These are phyloP conservation scores for Notodonta ziczac DNA, from an alignment of 2,888 invertebrate species.

Conservation along the genomic window DNA sequence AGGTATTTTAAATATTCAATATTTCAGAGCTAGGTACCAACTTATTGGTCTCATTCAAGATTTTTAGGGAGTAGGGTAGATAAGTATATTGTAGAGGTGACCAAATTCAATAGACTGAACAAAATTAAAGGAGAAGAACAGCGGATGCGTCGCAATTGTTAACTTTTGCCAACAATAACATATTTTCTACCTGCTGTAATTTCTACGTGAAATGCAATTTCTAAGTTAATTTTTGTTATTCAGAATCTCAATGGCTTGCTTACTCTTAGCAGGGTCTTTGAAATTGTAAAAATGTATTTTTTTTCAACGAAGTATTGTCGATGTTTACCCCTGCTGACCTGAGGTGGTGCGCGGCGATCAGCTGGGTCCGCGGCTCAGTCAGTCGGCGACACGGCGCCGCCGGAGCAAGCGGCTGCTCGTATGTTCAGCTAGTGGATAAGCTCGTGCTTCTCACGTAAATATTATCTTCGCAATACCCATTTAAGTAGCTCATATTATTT, in stretches of 20 bases:
- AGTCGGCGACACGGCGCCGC: constrained; percentile 59
- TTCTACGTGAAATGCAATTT: neutral
- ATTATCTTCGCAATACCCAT: neutral
- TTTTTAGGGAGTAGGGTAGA: neutral
- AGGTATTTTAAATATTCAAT: too few relatives aligned
- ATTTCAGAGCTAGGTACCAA: too few relatives aligned
- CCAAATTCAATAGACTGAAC: neutral
- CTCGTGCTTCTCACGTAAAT: neutral
- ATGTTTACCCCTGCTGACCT: constrained; percentile 6
- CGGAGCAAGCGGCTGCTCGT: constrained; percentile 55
- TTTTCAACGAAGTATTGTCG: constrained; percentile 1
- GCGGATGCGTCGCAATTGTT: constrained; percentile 1
- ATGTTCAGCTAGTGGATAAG: constrained; percentile 19
- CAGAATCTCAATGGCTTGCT: neutral
- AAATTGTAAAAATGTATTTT: neutral
- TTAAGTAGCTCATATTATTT: neutral
- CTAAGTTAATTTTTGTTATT: neutral
- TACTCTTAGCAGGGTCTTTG: neutral
- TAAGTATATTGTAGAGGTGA: neutral
- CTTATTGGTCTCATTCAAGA: neutral
- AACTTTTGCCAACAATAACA: neutral
- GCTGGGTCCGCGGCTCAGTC: constrained; percentile 47
- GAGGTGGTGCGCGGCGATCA: constrained; percentile 40
- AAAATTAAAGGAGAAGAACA: neutral
- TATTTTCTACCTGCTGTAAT: neutral